Evolutionary conservation across 2,113 vertebrate genomes (phyloP).

Genomic region (Channa maculata): DNA sequence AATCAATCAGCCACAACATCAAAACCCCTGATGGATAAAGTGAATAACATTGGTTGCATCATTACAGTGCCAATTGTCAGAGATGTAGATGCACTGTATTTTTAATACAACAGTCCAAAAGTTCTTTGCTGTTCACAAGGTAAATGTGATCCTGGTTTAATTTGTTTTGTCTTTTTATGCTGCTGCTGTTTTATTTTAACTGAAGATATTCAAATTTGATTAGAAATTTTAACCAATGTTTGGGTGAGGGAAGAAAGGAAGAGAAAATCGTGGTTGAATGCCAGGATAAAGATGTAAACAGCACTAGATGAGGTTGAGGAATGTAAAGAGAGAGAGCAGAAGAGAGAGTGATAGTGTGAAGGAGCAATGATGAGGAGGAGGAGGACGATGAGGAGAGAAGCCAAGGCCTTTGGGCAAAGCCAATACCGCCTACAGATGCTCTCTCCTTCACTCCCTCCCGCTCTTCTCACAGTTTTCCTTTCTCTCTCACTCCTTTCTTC

Average conservation of each 20-base stretch:
- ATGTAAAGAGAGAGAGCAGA: slow-evolving; percentile 27
- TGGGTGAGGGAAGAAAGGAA: neutral
- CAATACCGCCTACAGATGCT: slow-evolving; percentile 74
- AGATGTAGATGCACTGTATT: no score
- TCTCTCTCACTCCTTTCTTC: slow-evolving; percentile 7
- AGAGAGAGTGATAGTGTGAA: slow-evolving; percentile 43
- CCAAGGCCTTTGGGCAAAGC: slow-evolving; percentile 76
- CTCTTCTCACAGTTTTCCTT: slow-evolving; percentile 19
- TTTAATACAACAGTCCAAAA: no score
- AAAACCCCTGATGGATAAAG: no score
- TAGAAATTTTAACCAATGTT: slow-evolving; percentile 11
- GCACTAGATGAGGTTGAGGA: slow-evolving; percentile 35
- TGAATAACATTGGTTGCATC: no score
- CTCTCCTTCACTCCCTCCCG: slow-evolving; percentile 50
- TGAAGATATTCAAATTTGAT: neutral
- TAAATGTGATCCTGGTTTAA: no score
- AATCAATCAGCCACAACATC: no score
- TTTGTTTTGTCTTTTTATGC: no score
- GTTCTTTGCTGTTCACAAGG: no score
- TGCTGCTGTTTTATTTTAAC: slow-evolving; percentile 2
- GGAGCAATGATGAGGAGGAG: slow-evolving; percentile 50
- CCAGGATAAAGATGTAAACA: slow-evolving; percentile 14
- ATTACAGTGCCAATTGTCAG: no score
- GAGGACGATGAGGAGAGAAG: slow-evolving; percentile 61
- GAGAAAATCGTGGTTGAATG: slow-evolving; percentile 16